Evolutionary conservation across 1,140 invertebrate genomes (phyloP).

Genomic region (Drosophila gunungcola): DNA sequence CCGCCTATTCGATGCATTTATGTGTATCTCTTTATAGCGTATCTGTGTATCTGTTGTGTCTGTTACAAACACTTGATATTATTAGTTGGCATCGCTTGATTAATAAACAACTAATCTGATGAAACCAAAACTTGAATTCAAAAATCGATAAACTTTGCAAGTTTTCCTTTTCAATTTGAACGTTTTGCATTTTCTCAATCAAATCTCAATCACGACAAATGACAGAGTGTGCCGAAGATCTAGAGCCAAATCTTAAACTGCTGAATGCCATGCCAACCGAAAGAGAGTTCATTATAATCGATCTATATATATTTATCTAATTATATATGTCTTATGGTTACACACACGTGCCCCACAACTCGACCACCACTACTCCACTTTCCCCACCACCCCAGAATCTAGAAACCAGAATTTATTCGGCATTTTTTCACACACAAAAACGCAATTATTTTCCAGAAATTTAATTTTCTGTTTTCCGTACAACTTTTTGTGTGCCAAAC

Average conservation of each 20-base stretch:
- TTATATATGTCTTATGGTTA: slow-evolving; percentile 84
- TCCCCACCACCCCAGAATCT: slow-evolving; percentile 3
- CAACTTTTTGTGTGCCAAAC: slow-evolving; percentile 48
- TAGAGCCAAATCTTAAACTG: slow-evolving; percentile 38
- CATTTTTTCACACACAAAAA: slow-evolving; percentile 30
- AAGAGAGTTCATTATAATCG: slow-evolving; percentile 46
- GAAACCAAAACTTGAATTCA: slow-evolving; percentile 4
- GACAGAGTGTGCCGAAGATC: slow-evolving; percentile 54
- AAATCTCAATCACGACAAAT: slow-evolving; percentile 21
- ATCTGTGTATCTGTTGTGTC: slow-evolving; percentile 60
- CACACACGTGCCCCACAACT: slow-evolving; percentile 74
- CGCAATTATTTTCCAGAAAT: slow-evolving; percentile 57
- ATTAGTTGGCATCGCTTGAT: slow-evolving; percentile 83
- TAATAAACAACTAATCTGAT: slow-evolving; percentile 13
- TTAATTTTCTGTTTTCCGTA: slow-evolving; percentile 56
- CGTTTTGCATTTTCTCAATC: slow-evolving; percentile 74
- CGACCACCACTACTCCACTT: slow-evolving; percentile 11
- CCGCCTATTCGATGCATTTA: slow-evolving; percentile 34
- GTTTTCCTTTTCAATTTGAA: slow-evolving; percentile 53
- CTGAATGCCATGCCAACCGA: slow-evolving; percentile 29
- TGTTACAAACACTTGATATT: slow-evolving; percentile 64
- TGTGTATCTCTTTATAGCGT: slow-evolving; percentile 32
- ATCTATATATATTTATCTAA: slow-evolving; percentile 58
- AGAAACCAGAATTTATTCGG: slow-evolving; percentile 41
- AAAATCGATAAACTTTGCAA: slow-evolving; percentile 43